Percentiles rank a stretch among this genome's conserved stretches.
Conservation (phyloP, 1,140 invertebrate genomes). For the Gerris buenoi region DNA sequence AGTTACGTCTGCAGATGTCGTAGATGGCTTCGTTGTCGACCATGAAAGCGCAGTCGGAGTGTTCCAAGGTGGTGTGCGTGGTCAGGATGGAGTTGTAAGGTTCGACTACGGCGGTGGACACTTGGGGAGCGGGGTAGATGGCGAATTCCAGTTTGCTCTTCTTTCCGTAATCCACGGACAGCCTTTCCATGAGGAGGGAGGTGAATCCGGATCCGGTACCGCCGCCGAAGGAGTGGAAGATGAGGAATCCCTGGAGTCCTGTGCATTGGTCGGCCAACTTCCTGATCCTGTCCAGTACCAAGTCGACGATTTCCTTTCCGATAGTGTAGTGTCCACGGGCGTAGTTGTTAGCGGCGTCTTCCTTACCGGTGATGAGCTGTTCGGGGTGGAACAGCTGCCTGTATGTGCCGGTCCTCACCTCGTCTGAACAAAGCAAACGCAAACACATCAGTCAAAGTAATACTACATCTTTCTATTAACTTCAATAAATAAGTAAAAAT, state of each 20-base stretch:
- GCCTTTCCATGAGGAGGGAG: slow-evolving; percentile 49
- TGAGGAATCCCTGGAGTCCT: slow-evolving; percentile 63
- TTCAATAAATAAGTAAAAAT: neutral
- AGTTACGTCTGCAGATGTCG: slow-evolving; percentile 74
- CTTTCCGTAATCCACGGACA: slow-evolving; percentile 50
- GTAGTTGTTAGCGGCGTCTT: slow-evolving; percentile 53
- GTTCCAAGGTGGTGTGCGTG: slow-evolving; percentile 44
- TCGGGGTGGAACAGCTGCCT: slow-evolving; percentile 47
- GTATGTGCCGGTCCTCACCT: slow-evolving; percentile 58
- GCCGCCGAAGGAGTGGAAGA: slow-evolving; percentile 81
- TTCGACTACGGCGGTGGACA: slow-evolving; percentile 53
- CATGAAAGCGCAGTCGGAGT: slow-evolving; percentile 54
- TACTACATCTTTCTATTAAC: neutral
- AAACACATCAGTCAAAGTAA: too few relatives aligned
- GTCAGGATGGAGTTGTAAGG: slow-evolving; percentile 52
- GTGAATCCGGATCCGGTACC: slow-evolving; percentile 67
- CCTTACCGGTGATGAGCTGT: slow-evolving; percentile 44
- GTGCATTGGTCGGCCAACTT: slow-evolving; percentile 67
- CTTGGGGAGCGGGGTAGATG: slow-evolving; percentile 54
- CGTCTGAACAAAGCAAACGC: slow-evolving; percentile 24
- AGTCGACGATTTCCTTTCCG: slow-evolving; percentile 59
- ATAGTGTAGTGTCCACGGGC: slow-evolving; percentile 54
- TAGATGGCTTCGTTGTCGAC: slow-evolving; percentile 84
- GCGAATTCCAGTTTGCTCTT: slow-evolving; percentile 52
- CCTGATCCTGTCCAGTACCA: slow-evolving; percentile 49